phyloP scores from a whole-genome alignment of 2,888 invertebrate species.

The Hydrotaea diabolus region DNA sequence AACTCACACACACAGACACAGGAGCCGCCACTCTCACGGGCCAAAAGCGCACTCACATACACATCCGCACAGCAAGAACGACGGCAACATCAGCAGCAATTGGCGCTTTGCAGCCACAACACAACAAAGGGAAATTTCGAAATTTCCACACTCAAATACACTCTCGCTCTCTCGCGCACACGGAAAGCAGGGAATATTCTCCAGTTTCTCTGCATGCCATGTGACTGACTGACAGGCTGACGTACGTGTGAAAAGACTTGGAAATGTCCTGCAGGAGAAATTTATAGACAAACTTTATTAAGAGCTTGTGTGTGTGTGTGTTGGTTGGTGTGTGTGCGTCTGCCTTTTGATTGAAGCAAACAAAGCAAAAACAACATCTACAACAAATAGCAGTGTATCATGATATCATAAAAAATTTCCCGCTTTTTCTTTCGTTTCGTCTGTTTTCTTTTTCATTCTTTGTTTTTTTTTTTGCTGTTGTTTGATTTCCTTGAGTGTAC shows the following conservation, averaged over 20 bases:
- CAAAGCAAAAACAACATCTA: no score
- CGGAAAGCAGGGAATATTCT: conserved; percentile 53
- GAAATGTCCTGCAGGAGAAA: conserved; percentile 44
- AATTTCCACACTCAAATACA: background rate
- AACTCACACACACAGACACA: conserved; percentile 26
- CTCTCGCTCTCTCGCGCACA: background rate
- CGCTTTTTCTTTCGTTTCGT: background rate
- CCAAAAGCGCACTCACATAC: no score
- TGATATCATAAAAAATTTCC: conserved; percentile 10
- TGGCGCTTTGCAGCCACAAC: conserved; percentile 11
- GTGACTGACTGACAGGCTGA: conserved; percentile 17
- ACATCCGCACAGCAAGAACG: background rate
- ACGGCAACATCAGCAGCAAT: background rate
- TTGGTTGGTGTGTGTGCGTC: background rate
- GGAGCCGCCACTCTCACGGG: background rate
- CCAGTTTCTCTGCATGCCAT: conserved; percentile 25
- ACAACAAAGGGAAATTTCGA: conserved; percentile 34
- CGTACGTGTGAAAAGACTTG: background rate
- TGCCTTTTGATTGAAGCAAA: conserved; percentile 4
- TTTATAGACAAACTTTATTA: background rate
- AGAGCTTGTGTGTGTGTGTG: background rate
- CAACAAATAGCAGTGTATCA: no score
- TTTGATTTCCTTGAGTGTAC: background rate
- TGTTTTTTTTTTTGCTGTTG: background rate
- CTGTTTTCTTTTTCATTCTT: no score